These are phyloP conservation scores for Ectobius pallidus DNA, from an alignment of 2,888 invertebrate species.

Conservation along the genomic window DNA sequence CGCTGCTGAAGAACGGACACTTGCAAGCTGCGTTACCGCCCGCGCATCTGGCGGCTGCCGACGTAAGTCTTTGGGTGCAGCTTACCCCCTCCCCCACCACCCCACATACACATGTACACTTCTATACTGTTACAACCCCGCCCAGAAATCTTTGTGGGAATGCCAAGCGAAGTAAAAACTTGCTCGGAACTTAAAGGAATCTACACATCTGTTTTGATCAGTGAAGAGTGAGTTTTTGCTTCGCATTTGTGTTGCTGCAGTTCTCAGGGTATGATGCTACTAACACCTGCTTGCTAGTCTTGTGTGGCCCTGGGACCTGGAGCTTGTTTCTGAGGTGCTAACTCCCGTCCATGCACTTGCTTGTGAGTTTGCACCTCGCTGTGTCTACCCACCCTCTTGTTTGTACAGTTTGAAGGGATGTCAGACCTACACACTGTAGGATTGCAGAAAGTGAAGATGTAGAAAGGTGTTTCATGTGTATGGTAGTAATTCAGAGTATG, in stretches of 20 bases:
- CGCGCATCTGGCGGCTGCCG: constrained; percentile 63
- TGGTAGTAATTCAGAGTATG: no score
- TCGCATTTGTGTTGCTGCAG: constrained; percentile 19
- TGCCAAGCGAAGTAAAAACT: constrained; percentile 7
- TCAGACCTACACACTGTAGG: not conserved
- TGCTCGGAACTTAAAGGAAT: not conserved
- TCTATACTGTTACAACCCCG: constrained; percentile 3
- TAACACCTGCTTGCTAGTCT: constrained; percentile 22
- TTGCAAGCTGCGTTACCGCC: constrained; percentile 68
- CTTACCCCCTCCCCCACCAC: constrained; percentile 34
- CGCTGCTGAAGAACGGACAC: constrained; percentile 50
- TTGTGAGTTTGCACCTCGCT: constrained; percentile 6
- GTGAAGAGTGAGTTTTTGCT: not conserved
- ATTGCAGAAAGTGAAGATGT: no score
- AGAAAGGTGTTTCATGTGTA: no score
- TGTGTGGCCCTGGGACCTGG: constrained; percentile 26
- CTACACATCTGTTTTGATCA: no score
- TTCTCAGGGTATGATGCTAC: constrained; percentile 21
- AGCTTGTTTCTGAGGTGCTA: constrained; percentile 20
- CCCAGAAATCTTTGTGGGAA: constrained; percentile 3
- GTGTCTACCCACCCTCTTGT: constrained; percentile 4
- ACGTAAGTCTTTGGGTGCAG: constrained; percentile 57
- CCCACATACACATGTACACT: constrained; percentile 18
- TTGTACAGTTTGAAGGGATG: constrained; percentile 10
- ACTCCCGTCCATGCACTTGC: not conserved